Base-by-base conservation (phyloP, 2,797 vertebrate species). In the Loriculus beryllinus region DNA sequence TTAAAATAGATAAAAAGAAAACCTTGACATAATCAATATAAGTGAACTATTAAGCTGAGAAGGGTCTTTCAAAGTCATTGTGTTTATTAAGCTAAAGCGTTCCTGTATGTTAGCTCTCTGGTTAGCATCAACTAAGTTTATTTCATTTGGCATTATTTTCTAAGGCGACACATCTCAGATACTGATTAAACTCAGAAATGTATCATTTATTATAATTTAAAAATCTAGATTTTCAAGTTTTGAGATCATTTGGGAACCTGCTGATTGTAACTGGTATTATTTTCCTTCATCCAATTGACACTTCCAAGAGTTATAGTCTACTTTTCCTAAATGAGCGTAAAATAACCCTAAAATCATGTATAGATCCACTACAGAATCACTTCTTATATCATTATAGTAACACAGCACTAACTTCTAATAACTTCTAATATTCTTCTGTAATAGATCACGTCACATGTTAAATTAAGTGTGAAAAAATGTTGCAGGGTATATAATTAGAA, bases 401-500 rank as follows among this genome's bases (percentile, higher is more conserved):
- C 56, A 47, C 10, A 6, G 51, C 48, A 83, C 82, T 88, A 91
- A 90, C 87, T 83, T 37, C 88, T 88, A 62, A 35, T 82, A 92
- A 31, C 57, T 37, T 57, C 33, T 57, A 35, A 33, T 68, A 64
- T 92, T 97, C 71, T n/a, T 84, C 39, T 90, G 31, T 59, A 83
- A 83, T 74, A 81, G 63, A 82, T 92, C 79, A 52, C 1, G 0
- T 94, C 77, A 20, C 68, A 42, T 80, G 40, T 86, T 90, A 96
- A 96, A 95, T 79, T 82, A 95, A 69, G 62, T 80, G 67, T 75
- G 96, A 60, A 63, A 59, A 93, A 95, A 79, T 63, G n/a, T 91
- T 94, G 40, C 42, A 90, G 64, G 47, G 79, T 82, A 54, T 78
- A 85, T 96, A 96, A 97, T 97, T 97, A 96, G 88, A 92, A 92